Conservation (phyloP, 2,113 vertebrate genomes). For the Myiagra hebetior region DNA sequence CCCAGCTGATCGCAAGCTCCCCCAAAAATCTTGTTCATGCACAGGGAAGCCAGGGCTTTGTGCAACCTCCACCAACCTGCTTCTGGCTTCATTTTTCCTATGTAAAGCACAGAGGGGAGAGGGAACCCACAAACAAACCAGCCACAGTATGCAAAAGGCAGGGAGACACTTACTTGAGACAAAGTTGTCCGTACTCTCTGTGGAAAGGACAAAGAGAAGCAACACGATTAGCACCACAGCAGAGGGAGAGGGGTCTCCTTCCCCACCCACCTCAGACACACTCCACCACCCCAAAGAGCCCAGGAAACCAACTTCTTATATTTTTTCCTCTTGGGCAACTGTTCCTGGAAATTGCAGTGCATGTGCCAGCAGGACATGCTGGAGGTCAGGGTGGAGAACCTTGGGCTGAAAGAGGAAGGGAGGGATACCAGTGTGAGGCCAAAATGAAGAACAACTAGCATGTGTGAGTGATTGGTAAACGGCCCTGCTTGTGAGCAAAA, state of each 20-base stretch:
- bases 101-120: background rate
- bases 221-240: conserved; percentile 5
- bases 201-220: conserved; percentile 58
- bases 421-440: background rate
- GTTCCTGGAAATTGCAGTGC: background rate
- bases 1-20: background rate
- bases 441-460: background rate
- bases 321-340: background rate
- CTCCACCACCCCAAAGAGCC: background rate
- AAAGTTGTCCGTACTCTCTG: conserved; percentile 80
- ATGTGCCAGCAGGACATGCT: background rate
- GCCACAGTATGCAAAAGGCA: background rate
- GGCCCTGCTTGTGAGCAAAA: background rate
- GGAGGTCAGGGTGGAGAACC: background rate
- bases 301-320: background rate
- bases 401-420: background rate
- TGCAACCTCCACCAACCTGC: background rate
- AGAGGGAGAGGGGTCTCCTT: background rate
- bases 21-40: background rate
- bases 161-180: conserved; percentile 76
- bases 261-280: background rate
- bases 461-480: rapidly evolving
- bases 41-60: background rate
- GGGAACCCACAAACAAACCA: background rate
- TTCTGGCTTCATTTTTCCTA: background rate